Evolutionary conservation across 2,888 invertebrate species (phyloP).

Genomic region (Cerastis rubricosa): DNA sequence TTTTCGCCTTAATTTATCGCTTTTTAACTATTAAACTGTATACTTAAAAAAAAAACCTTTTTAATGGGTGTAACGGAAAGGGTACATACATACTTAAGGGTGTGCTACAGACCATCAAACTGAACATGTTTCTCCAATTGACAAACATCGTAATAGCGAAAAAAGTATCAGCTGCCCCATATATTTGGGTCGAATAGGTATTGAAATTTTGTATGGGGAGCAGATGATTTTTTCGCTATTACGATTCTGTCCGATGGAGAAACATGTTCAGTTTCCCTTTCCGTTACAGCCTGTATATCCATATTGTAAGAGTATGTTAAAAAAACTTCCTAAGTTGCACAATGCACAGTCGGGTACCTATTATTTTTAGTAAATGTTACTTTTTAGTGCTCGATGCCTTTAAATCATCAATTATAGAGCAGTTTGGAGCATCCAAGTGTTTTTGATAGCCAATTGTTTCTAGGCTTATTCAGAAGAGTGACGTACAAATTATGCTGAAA

Average conservation of each 20-base stretch:
- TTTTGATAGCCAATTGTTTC: constrained; percentile 44
- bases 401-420: constrained; percentile 20
- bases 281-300: no score
- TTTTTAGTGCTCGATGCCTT: constrained; percentile 36
- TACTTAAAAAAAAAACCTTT: background rate
- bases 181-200: no score
- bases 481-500: constrained; percentile 62
- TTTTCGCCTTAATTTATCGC: background rate
- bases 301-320: background rate
- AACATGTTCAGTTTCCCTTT: no score
- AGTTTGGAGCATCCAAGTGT: constrained; percentile 40
- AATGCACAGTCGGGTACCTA: constrained; percentile 37
- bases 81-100: no score
- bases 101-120: no score
- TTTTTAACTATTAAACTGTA: background rate
- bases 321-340: background rate
- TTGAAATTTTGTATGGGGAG: no score
- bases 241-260: no score
- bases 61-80: no score
- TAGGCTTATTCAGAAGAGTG: constrained; percentile 48
- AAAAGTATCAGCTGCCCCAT: no score
- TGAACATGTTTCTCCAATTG: no score
- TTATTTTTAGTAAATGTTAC: constrained; percentile 33
- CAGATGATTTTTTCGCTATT: no score
- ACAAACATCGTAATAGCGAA: no score